Evolutionary conservation across 2,113 vertebrate species (phyloP).

Genomic region (Rhinolophus ferrumequinum): DNA sequence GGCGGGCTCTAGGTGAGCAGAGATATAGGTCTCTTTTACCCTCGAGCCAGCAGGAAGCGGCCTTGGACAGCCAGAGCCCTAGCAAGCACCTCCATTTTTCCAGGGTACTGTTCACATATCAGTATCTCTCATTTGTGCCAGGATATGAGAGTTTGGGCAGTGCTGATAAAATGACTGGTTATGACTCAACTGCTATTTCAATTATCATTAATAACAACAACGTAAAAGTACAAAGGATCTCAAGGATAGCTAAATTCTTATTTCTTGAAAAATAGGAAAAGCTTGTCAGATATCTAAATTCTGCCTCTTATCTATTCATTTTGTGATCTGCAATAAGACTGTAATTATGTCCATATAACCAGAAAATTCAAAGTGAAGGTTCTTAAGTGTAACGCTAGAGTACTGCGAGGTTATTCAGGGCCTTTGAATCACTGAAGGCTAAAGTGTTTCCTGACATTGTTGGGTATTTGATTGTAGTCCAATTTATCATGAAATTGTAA

Average conservation of each 20-base stretch:
- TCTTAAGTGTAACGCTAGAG: not conserved
- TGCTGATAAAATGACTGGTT: not conserved
- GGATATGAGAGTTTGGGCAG: not conserved
- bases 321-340: conserved; percentile 14
- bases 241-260: not conserved
- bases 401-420: not conserved
- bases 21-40: not conserved
- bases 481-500: not conserved
- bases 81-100: not conserved
- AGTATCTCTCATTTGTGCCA: not conserved
- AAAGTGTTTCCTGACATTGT: not conserved
- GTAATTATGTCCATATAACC: conserved; percentile 30
- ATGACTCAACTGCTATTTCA: not conserved
- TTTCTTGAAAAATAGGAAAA: conserved; percentile 15
- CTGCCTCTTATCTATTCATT: not conserved
- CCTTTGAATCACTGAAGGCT: not conserved
- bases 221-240: not conserved
- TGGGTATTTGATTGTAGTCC: not conserved
- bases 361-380: not conserved
- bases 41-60: not conserved
- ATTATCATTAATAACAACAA: not conserved
- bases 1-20: not conserved
- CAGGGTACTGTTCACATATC: not conserved
- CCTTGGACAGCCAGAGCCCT: not conserved
- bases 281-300: not conserved